phyloP scores from a whole-genome alignment of 2,797 vertebrate genomes.

The Linurgus olivaceus region DNA sequence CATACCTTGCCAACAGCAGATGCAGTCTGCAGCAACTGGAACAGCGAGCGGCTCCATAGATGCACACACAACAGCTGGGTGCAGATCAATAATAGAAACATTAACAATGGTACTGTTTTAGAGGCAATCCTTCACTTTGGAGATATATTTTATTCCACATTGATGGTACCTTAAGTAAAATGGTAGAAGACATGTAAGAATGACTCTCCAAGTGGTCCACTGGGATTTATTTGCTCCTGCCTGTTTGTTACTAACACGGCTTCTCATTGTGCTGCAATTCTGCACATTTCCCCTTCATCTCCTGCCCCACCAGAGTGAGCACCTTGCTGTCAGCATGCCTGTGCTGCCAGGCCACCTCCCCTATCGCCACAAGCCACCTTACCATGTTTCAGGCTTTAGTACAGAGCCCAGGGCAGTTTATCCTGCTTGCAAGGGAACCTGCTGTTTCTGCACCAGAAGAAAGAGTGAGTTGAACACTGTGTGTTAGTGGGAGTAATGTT shows the following conservation, averaged over 20 bases:
- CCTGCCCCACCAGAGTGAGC: accelerated
- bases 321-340: background rate
- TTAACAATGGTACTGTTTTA: slow-evolving; percentile 42
- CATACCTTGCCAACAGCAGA: slow-evolving; percentile 54
- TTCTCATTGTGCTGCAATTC: background rate
- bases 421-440: background rate
- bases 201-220: background rate
- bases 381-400: background rate
- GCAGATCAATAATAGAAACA: slow-evolving; percentile 39
- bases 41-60: background rate
- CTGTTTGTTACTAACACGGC: background rate
- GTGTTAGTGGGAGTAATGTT: background rate
- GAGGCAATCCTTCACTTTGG: slow-evolving; percentile 40
- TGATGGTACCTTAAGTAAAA: slow-evolving; percentile 42
- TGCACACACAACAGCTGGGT: slow-evolving; percentile 30
- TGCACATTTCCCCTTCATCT: background rate
- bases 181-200: slow-evolving; percentile 27
- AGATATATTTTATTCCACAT: slow-evolving; percentile 48
- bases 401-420: background rate
- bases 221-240: background rate
- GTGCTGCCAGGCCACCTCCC: background rate
- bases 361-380: background rate
- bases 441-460: background rate
- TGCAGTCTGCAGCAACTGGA: slow-evolving; percentile 33
- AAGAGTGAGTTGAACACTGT: background rate